Base-by-base conservation (phyloP, 2,797 vertebrate genomes). In the Astyanax mexicanus region DNA sequence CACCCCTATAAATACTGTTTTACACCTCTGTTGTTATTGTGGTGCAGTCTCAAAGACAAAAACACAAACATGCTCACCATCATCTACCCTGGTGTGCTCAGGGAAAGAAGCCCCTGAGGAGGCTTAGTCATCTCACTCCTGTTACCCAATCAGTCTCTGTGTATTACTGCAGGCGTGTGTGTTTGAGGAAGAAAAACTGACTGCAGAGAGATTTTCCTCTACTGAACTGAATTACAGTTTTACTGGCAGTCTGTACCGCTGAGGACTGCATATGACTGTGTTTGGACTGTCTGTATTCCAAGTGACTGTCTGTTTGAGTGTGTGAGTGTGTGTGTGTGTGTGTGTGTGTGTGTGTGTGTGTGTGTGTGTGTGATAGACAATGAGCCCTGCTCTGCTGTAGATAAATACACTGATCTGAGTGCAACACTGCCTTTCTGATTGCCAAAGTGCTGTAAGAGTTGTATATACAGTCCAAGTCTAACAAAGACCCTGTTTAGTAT, bases 381-480 rank as follows among this genome's bases (percentile, higher is more conserved):
- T 77, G 78, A 74, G 81, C 58, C 38, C 65, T 73, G 81, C 81
- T 81, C 76, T 72, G 79, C 69, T 72, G 79, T 69, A 49, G 60
- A 65, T 78, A 75, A 47, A 65, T 42, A 74, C 62, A 72, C 60
- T 75, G 27, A 69, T 75, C 67, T 80, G 42, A 57, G 40, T 71
- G 75, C 37, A 44, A 57, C 75, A 77, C 75, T 77, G 75, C 75
- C 75, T 72, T 66, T 72, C 55, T 61, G 62, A 78, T 78, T 81
- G 81, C 81, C 81, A 83, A 83, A 83, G 68, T 77, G 60, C 61
- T 67, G 17, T 19, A 8, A 49, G 75, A 67, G 15, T 17, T 27
- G 19, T 29, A 27, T 4, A 29, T 8, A 29, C 19, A 49, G 27
- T 32, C 32, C 64, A 27, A 17, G 32, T 57, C 55, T n/a, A 51